Percentiles rank a stretch among this genome's conserved stretches.
These are phyloP conservation scores for Fukomys damarensis DNA, from an alignment of 2,113 vertebrate species.

Conservation along the genomic window DNA sequence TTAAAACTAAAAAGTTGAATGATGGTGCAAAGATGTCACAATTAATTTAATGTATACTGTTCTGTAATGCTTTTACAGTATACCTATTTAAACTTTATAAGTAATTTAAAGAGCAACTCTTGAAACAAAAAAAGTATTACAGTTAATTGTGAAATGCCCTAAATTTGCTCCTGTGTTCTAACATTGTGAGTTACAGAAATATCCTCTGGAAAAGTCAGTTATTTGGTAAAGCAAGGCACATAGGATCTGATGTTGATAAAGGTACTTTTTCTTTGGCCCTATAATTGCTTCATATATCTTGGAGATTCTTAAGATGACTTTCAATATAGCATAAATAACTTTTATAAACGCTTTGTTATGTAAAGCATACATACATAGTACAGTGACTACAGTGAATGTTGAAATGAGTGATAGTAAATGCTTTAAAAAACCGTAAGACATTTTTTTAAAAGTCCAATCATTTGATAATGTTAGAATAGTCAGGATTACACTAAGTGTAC, in stretches of 20 bases:
- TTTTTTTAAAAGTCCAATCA: constrained; percentile 56
- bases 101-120: constrained; percentile 72
- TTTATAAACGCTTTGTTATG: constrained; percentile 29
- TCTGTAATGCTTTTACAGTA: constrained; percentile 43
- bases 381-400: constrained; percentile 75
- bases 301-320: constrained; percentile 71
- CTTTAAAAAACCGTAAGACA: constrained; percentile 51
- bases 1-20: constrained; percentile 63
- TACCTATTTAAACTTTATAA: constrained; percentile 47
- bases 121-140: constrained; percentile 53
- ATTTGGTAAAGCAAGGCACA: constrained; percentile 75
- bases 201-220: constrained; percentile 39
- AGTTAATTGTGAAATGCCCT: constrained; percentile 38
- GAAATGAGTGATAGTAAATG: constrained; percentile 59
- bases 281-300: constrained; percentile 58
- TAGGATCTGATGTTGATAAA: constrained; percentile 65
- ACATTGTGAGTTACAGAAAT: constrained; percentile 48
- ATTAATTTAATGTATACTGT: constrained; percentile 62
- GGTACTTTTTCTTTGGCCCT: constrained; percentile 61
- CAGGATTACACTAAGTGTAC: not conserved
- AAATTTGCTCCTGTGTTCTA: constrained; percentile 35
- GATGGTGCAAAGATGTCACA: constrained; percentile 12
- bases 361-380: constrained; percentile 43
- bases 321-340: constrained; percentile 73
- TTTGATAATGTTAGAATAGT: constrained; percentile 29